These are phyloP conservation scores for Cirrhinus mrigala DNA, from an alignment of 2,797 vertebrate species.

Conservation along the genomic window DNA sequence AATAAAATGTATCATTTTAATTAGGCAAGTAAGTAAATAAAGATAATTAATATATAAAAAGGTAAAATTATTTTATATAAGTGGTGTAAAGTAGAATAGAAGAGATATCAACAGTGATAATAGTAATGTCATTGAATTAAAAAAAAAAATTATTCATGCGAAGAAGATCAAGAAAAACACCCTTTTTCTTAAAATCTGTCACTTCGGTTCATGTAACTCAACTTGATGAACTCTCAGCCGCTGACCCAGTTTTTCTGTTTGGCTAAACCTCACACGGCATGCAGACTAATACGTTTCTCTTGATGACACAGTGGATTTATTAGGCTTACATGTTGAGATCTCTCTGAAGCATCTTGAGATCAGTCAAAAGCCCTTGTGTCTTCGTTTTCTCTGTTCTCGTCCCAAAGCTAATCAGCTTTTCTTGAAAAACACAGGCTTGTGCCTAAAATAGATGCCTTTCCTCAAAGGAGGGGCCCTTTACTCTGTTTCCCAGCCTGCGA, in stretches of 20 bases:
- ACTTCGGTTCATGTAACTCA: background rate
- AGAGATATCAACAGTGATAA: background rate
- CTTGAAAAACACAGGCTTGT: background rate
- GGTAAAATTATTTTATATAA: no score
- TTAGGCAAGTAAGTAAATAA: no score
- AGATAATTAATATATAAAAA: no score
- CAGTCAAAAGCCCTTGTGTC: constrained; percentile 16
- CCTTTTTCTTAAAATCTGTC: background rate
- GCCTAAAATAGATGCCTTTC: constrained; percentile 51
- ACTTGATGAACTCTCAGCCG: background rate
- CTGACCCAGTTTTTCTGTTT: constrained; percentile 23
- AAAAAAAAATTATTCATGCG: no score
- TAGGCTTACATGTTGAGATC: background rate
- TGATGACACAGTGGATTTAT: constrained; percentile 27
- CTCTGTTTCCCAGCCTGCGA: constrained; percentile 9
- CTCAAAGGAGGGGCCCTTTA: background rate
- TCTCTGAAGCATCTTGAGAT: constrained; percentile 14
- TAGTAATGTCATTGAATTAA: background rate
- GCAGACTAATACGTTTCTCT: background rate
- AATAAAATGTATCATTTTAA: no score
- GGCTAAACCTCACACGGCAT: constrained; percentile 9
- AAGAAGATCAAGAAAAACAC: background rate
- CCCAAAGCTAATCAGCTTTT: constrained; percentile 41
- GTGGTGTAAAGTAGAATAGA: no score
- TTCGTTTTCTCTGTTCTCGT: constrained; percentile 2